phyloP scores from a whole-genome alignment of 1,140 invertebrate genomes.

The Drosophila eugracilis region DNA sequence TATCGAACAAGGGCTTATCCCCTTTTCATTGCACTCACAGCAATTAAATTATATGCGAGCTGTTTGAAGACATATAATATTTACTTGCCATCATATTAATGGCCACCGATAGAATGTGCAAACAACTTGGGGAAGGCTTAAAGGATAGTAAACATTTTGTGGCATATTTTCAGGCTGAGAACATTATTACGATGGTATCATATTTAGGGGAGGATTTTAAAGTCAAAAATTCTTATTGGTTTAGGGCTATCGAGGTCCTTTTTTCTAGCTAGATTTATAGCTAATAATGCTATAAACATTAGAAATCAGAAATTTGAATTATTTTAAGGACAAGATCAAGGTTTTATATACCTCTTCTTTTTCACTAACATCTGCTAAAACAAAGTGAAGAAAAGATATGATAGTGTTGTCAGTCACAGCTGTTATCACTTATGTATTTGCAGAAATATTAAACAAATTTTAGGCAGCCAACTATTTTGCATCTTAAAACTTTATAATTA shows the following conservation, averaged over 20 bases:
- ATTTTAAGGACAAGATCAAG: too few relatives aligned
- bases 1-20: slow-evolving; percentile 41
- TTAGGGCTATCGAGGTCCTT: not conserved
- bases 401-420: too few relatives aligned
- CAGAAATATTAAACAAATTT: slow-evolving; percentile 19
- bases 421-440: not conserved
- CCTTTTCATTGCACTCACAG: slow-evolving; percentile 32
- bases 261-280: not conserved
- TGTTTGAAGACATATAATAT: slow-evolving; percentile 44
- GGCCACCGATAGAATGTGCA: not conserved
- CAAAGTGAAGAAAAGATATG: not conserved
- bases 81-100: slow-evolving; percentile 29
- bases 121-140: not conserved
- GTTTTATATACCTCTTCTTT: too few relatives aligned
- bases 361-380: not conserved
- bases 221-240: not conserved
- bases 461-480: slow-evolving; percentile 6
- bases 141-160: slow-evolving; percentile 3
- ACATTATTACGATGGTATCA: not conserved
- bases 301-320: too few relatives aligned
- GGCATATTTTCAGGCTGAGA: slow-evolving; percentile 49
- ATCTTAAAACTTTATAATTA: slow-evolving; percentile 47
- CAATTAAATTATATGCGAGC: slow-evolving; percentile 37
- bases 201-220: not conserved
- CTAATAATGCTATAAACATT: not conserved